phyloP scores from a whole-genome alignment of 30 jellyfish, hydroid and myxozoan species.

The Nemopilema nomurai region DNA sequence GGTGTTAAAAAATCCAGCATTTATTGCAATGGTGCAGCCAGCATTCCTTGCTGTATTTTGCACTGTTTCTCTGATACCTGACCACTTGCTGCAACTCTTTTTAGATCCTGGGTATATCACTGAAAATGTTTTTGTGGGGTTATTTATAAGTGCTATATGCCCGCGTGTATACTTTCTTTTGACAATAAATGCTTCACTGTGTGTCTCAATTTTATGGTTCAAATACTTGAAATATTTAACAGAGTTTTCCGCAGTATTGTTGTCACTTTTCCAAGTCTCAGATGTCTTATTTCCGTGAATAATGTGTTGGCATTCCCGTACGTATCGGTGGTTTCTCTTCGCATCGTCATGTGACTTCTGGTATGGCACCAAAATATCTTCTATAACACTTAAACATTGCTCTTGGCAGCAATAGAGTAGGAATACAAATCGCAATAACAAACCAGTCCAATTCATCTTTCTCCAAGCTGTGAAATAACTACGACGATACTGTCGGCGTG shows the following conservation, averaged over 20 bases:
- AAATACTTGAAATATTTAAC: conserved; percentile 19
- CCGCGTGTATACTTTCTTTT: conserved; percentile 44
- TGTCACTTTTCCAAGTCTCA: conserved; percentile 31
- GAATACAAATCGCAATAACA: not conserved
- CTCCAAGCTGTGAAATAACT: no score
- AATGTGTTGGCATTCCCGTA: conserved; percentile 72
- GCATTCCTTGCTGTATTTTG: conserved; percentile 54
- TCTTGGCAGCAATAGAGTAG: not conserved
- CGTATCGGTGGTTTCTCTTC: conserved; percentile 68
- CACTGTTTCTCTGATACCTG: conserved; percentile 62
- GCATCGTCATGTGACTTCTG: conserved; percentile 44
- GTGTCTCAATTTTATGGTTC: not conserved
- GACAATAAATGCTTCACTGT: not conserved
- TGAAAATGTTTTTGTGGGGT: conserved; percentile 69
- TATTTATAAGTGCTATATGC: conserved; percentile 56
- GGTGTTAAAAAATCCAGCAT: conserved; percentile 89
- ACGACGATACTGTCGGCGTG: no score
- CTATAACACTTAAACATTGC: not conserved
- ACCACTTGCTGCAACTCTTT: conserved; percentile 59
- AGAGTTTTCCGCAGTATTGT: not conserved
- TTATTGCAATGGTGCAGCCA: conserved; percentile 70
- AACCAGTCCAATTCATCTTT: not conserved
- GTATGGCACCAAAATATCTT: conserved; percentile 62
- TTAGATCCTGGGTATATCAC: conserved; percentile 60
- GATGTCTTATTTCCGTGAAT: conserved; percentile 70